Evolutionary conservation across 53 echinoderm and acorn worm genomes (phyloP), one percentile per base, ranked within the genome.

Genomic region (Henricia sp.): DNA sequence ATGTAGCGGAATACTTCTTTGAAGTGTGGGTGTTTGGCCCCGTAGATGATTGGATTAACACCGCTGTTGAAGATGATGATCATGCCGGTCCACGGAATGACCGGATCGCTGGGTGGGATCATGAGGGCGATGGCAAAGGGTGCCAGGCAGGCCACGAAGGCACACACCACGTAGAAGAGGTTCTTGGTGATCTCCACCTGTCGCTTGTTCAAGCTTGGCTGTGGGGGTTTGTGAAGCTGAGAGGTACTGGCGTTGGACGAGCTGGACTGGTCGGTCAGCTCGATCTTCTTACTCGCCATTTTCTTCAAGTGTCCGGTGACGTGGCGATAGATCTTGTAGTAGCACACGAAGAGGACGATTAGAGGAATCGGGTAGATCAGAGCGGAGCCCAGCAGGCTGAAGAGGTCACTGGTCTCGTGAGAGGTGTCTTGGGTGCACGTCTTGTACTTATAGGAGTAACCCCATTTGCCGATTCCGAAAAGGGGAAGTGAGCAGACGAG

Each of bases 31-130:
- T 89, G 89, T 27, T 83, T 89, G 53, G 70, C 66, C 3, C 83
- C 89, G 48, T 89, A 89, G 67, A 89, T 89, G 30, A 89, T 64
- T 6, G 89, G 89, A 50, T 89, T 89, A 74, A 89, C 30, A 75
- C 59, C 74, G 52, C 83, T 83, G 74, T 89, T 89, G 48, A 74
- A 83, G 43, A 83, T 30, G 17, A 89, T 53, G 56, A 73, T 34
- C 52, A 34, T 27, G 19, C 73, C 54, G 13, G 73, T 73, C 73
- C 73, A 73, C n/a, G 73, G 73, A 38, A 73, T 73, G 73, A 54
- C 73, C 52, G 73, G 73, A 44, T 73, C 73, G 73, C 52, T 84
- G 89, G 17, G 77, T 67, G 40, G 70, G 76, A 84, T 76, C 56
- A 68, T 8, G 37, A 54, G 57, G 28, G 43, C 84, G 46, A 89